Conservation (phyloP, 1,140 invertebrate species). For the Bombus turneri region DNA sequence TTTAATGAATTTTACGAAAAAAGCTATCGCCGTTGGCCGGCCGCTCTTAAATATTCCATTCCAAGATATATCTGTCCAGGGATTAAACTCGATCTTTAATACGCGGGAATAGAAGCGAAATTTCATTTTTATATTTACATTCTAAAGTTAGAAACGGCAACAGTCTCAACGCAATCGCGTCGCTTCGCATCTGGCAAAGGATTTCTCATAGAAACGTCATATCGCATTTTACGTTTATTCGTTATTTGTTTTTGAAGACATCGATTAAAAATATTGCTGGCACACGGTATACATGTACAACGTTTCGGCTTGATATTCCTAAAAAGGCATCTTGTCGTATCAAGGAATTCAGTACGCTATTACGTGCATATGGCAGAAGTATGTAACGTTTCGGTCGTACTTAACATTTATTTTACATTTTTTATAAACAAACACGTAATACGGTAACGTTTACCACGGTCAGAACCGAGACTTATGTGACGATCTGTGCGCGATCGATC, state of each 20-base stretch:
- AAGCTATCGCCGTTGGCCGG: neutral
- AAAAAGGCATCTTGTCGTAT: no score
- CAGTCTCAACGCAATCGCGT: no score
- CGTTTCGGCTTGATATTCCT: no score
- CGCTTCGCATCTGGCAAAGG: no score
- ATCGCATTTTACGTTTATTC: neutral
- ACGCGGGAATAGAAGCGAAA: slow-evolving; percentile 3
- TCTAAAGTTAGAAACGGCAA: neutral
- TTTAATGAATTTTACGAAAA: slow-evolving; percentile 45
- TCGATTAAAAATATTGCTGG: neutral
- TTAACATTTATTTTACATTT: neutral
- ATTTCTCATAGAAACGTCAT: neutral
- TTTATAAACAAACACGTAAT: neutral
- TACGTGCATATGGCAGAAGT: neutral
- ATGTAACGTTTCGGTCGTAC: no score
- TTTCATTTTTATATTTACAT: slow-evolving; percentile 47
- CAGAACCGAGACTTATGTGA: neutral
- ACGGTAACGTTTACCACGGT: no score
- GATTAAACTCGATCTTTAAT: slow-evolving; percentile 20
- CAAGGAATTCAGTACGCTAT: no score
- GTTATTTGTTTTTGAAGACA: neutral
- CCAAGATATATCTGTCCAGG: neutral
- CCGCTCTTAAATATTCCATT: slow-evolving; percentile 17
- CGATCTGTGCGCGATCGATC: neutral
- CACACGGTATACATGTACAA: no score